Base-by-base conservation (phyloP, 2,113 vertebrate species). In the Willisornis vidua region DNA sequence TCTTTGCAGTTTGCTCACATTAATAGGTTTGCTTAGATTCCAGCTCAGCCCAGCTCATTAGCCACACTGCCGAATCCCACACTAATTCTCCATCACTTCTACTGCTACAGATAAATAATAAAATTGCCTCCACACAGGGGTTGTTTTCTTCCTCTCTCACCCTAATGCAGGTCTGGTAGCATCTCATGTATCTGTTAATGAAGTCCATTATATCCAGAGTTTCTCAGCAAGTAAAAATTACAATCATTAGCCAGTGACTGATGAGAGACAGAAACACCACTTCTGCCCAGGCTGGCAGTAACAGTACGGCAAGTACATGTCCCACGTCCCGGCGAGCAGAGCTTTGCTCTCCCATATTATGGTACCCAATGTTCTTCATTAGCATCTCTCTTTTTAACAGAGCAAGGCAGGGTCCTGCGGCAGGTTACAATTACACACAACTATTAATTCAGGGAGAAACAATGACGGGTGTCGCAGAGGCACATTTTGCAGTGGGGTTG, bases 291-390 rank as follows among this genome's bases (percentile, higher is more conserved):
- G 81, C 77, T 85, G 73, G 94, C 86, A 51, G 31, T 61, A 83
- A 74, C 71, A 74, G 95, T 3, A 93, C 75, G 15, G 55, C 89
- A n/a, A 85, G 94, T 54, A 52, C 77, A 29, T 6, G 12, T 91
- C 83, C 48, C 1, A 29, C 8, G 9, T 91, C 80, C 46, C 0
- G 28, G 82, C 7, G 43, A 85, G 52, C 16, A 2, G 8, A 93
- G 72, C 75, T 48, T 16, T 10, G 66, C 88, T 89, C 89, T 73
- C 71, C 82, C 5, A 5, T 87, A 29, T 51, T 18, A 6, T 13
- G 79, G 95, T 61, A 97, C 96, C 94, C 85, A 96, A 92, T 96
- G 96, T 96, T 97, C 97, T 91, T 93, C 91, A 97, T 96, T 93
- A 97, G 94, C 91, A 95, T 86, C 71, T 45, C 54, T 12, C 25